phyloP scores from a whole-genome alignment of 2,888 invertebrate species.

The Baccha elongata region DNA sequence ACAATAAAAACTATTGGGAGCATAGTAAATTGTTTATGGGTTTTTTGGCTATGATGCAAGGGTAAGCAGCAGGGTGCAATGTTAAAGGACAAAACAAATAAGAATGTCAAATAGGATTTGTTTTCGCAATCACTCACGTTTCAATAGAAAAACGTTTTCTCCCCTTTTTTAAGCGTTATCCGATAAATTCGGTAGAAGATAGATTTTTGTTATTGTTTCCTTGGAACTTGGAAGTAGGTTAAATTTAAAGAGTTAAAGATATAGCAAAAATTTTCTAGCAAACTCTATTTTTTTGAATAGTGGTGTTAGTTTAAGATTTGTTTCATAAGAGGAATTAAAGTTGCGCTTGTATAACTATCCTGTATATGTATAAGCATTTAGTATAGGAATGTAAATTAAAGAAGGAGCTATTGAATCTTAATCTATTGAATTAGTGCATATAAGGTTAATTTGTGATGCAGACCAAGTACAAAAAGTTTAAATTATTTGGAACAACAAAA shows the following conservation, averaged over 20 bases:
- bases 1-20: constrained; percentile 39
- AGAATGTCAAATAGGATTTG: constrained; percentile 62
- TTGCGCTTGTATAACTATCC: no score
- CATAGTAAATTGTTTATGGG: constrained; percentile 9
- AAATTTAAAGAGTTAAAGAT: constrained; percentile 1
- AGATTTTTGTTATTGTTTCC: neutral
- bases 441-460: no score
- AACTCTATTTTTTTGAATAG: no score
- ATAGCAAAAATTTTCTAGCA: no score
- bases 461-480: no score
- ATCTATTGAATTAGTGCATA: no score
- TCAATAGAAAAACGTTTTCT: constrained; percentile 48
- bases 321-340: no score
- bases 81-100: constrained; percentile 46
- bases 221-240: constrained; percentile 3
- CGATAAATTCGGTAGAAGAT: neutral
- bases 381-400: no score
- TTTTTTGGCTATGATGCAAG: neutral
- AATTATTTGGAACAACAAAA: no score
- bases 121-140: constrained; percentile 54
- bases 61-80: constrained; percentile 5
- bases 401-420: no score
- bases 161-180: neutral
- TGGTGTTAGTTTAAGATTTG: no score
- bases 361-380: no score